These are phyloP conservation scores for human (Homo sapiens) DNA, from an alignment of 2,113 vertebrate genomes.

Conservation along the genomic window DNA sequence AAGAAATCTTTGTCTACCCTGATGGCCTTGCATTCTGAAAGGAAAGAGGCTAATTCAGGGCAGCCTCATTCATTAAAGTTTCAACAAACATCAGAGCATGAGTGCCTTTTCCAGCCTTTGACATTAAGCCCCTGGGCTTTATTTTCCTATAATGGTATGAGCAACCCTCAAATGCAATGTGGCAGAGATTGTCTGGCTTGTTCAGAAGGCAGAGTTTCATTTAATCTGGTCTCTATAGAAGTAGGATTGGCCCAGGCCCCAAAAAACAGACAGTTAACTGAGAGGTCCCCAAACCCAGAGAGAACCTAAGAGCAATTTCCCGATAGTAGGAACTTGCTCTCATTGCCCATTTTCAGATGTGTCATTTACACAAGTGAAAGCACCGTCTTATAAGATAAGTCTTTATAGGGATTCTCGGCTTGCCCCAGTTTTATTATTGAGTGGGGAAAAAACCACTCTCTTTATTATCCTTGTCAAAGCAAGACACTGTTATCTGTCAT, in stretches of 20 bases:
- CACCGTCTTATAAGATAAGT: not conserved
- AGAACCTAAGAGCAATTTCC: not conserved
- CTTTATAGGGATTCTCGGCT: slow-evolving; percentile 34
- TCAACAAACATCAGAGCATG: not conserved
- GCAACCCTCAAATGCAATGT: not conserved
- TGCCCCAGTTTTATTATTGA: slow-evolving; percentile 47
- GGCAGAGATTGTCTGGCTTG: not conserved
- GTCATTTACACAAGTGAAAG: slow-evolving; percentile 33
- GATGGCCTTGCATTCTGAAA: not conserved
- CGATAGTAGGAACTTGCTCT: not conserved
- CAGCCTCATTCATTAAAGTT: not conserved
- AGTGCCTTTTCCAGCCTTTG: not conserved
- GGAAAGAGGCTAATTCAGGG: not conserved
- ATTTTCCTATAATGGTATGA: not conserved
- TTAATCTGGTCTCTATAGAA: not conserved
- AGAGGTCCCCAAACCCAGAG: not conserved
- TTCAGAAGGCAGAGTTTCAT: not conserved
- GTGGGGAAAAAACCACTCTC: slow-evolving; percentile 21
- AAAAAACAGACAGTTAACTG: not conserved
- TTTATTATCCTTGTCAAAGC: slow-evolving; percentile 66
- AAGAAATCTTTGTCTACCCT: not conserved
- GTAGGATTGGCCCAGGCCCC: not conserved
- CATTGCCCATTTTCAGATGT: not conserved
- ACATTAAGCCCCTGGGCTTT: not conserved
- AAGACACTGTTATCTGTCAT: slow-evolving; percentile 45